Base-by-base conservation (phyloP, 2,113 vertebrate species). In the Ciconia maguari region DNA sequence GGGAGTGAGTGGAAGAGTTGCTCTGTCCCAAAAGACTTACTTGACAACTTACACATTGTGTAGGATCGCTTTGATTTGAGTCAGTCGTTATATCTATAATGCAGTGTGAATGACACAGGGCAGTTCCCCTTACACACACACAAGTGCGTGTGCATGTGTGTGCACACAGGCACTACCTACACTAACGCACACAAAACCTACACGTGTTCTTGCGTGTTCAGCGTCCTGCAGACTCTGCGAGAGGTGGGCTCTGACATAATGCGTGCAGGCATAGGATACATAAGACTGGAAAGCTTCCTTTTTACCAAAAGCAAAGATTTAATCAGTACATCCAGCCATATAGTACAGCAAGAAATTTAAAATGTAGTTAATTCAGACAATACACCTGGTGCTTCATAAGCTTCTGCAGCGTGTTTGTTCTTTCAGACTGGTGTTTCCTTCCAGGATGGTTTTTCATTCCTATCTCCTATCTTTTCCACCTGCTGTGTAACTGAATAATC, bases 171-270 rank as follows among this genome's bases (percentile, higher is more conserved):
- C 16, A 17, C 24, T 27, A 9, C 16, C 10, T 29, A 5, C 46
- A 5, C 42, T 11, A 18, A 55, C 52, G 19, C 19, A 16, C 22
- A 32, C 20, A 19, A 48, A 48, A 29, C 9, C 36, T 6, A 2
- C 16, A 13, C 15, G 2, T 7, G 1, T 34, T 54, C 6, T 7
- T 38, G 21, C 1, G 0, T 9, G 4, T 84, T 82, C 54, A 42
- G 22, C 1, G 0, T 46, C 42, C 52, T 49, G 16, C 65, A 18
- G 61, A 4, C 48, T 29, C 32, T 44, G 48, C 3, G 0, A 38
- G 44, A 55, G 29, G 24, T 51, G 26, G 18, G 17, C 26, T 70
- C 74, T 34, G 34, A 32, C 16, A 4, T 17, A 17, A 7, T 1
- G 4, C 17, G 10, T 27, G 29, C 27, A 7, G 15, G 15, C 11